Evolutionary conservation across 2,888 invertebrate genomes (phyloP), one percentile per base, ranked within the genome.

Genomic region (Trachelus tabidus): DNA sequence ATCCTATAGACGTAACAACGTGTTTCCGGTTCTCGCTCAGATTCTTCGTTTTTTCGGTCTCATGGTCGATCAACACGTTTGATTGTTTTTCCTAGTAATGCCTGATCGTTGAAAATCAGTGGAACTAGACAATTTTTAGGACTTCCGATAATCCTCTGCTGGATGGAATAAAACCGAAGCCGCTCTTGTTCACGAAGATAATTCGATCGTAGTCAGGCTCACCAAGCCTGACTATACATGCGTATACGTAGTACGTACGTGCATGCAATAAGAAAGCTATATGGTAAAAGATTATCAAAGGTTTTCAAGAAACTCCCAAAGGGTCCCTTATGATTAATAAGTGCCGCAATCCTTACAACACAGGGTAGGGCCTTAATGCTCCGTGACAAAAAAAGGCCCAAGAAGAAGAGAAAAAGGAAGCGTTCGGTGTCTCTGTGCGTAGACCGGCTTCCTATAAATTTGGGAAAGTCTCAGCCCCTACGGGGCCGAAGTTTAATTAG

Each of bases 21-120:
- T 81, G 81, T 85, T 86, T 85, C 85, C 85, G 85, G 84, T 84
- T 83, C 79, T 80, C 82, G 81, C 68, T 23, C 23, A 56, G 23
- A 23, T 56, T 56, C 56, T 9, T 2, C 23, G 56, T 56, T 23
- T 9, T 9, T 40, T 40, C 40, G 40, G 4, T 56, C 56, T 56
- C 56, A 2, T 23, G 56, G 23, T 23, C 56, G 56, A 56, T 56
- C 23, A 0, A 56, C 56, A 56, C 56, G 56, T 23, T 56, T 23
- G 9, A 56, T 23, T 23, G 9, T 23, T 56, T 23, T 56, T 56
- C 56, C 56, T 56, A 23, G 40, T 56, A 56, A 23, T 2, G 9
- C 2, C 23, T 9, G 56, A 56, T 56, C 9, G 9, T 56, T 23
- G 56, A 23, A 56, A 56, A 56, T 56, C 56, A 9, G 23, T 56